A percentile compares a stretch with the other conserved stretches of the same genome.
Evolutionary conservation across 2,113 vertebrate species (phyloP).

Genomic region (Megaptera novaeangliae): DNA sequence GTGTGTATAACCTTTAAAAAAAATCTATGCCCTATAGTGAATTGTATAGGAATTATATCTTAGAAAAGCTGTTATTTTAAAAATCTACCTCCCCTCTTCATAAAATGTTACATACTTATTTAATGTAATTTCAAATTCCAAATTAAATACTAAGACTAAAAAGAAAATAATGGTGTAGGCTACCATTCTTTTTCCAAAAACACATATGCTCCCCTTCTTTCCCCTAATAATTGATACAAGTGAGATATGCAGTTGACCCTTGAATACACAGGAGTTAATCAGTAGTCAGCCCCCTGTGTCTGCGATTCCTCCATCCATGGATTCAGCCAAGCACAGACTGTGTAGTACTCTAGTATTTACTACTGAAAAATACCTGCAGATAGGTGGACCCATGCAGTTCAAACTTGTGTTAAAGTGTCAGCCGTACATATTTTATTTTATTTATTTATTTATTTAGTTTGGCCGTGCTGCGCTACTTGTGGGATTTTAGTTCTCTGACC

Average conservation of each 20-base stretch:
- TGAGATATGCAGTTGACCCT: background rate
- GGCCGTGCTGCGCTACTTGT: background rate
- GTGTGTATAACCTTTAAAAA: background rate
- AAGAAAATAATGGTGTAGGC: background rate
- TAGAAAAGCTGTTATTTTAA: background rate
- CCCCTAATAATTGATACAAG: background rate
- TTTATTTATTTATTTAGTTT: background rate
- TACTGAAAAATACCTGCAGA: background rate
- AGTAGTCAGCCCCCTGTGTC: background rate
- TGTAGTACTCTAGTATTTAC: background rate
- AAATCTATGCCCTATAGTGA: background rate
- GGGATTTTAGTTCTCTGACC: background rate
- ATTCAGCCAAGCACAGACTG: background rate
- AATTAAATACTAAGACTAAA: background rate
- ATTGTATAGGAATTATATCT: background rate
- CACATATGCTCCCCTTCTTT: background rate
- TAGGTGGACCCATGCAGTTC: no score
- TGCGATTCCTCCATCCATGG: background rate
- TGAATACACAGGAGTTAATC: background rate
- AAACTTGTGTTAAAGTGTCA: background rate
- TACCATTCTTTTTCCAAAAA: background rate
- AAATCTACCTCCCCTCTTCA: background rate
- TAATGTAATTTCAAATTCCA: conserved; percentile 15
- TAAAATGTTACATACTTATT: background rate
- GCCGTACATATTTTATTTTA: background rate